A percentile compares a stretch with the other conserved stretches of the same genome.
These are phyloP conservation scores for Dromiciops gliroides DNA, from an alignment of 2,113 vertebrate species.

Conservation along the genomic window DNA sequence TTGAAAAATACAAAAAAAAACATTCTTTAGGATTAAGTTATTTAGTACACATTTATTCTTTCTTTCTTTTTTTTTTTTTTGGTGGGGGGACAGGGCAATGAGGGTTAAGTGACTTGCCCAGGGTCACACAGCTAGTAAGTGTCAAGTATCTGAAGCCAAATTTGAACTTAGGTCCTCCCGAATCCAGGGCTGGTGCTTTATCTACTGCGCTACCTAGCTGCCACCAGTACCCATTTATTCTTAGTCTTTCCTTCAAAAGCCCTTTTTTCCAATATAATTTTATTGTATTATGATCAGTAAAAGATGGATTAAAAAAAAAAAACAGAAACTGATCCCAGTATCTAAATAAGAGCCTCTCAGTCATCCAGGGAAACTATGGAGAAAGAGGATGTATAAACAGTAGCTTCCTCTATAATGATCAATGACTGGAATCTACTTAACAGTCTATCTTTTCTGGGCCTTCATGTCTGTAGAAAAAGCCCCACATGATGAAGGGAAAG, in stretches of 20 bases:
- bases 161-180: no score
- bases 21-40: neutral
- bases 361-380: neutral
- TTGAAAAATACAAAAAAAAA: neutral
- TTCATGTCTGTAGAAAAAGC: neutral
- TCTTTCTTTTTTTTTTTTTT: no score
- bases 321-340: neutral
- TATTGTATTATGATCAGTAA: neutral
- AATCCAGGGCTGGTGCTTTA: no score
- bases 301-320: neutral
- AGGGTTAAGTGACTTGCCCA: no score
- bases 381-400: neutral
- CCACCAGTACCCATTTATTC: neutral
- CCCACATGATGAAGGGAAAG: neutral
- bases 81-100: no score
- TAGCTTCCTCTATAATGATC: neutral
- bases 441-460: neutral
- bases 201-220: no score
- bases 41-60: neutral
- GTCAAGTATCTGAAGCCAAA: no score
- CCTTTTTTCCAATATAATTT: neutral
- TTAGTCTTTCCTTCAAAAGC: neutral
- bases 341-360: neutral
- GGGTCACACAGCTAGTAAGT: no score
- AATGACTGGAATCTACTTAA: neutral